A percentile compares a stretch with the other conserved stretches of the same genome.
Conservation (phyloP, 2,888 invertebrate species). For the Synergus itoensis region DNA sequence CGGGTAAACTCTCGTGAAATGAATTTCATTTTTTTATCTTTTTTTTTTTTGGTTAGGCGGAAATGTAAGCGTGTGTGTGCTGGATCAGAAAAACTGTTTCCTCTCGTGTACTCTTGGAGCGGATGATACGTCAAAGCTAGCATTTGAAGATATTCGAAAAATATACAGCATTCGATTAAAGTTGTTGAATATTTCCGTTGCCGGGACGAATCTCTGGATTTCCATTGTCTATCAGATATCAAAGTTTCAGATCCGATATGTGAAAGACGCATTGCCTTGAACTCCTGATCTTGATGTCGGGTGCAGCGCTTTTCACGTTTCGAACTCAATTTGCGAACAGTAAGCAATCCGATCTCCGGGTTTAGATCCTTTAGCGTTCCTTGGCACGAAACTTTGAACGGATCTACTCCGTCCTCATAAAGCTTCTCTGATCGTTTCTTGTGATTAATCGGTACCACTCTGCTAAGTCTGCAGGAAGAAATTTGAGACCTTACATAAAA, state of each 20-base stretch:
- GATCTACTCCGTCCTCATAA: slow-evolving; percentile 10
- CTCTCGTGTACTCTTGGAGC: slow-evolving; percentile 22
- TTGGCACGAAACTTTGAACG: slow-evolving; percentile 4
- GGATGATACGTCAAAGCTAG: slow-evolving; percentile 28
- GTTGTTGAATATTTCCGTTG: slow-evolving; percentile 41
- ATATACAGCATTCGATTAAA: slow-evolving; percentile 24
- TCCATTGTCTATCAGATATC: slow-evolving; percentile 21
- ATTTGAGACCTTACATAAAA: not conserved
- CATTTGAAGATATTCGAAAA: slow-evolving; percentile 25
- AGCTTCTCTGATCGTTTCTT: slow-evolving; percentile 15
- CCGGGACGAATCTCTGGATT: slow-evolving; percentile 29
- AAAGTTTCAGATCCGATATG: slow-evolving; percentile 36
- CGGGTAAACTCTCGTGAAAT: not conserved
- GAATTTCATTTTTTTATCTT: not conserved
- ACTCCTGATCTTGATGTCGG: slow-evolving; percentile 31
- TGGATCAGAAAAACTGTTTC: slow-evolving; percentile 33
- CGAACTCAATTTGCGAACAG: slow-evolving; percentile 11
- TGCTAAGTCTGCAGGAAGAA: not conserved
- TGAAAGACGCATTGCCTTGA: slow-evolving; percentile 35
- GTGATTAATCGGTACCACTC: not conserved
- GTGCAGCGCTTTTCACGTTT: slow-evolving; percentile 39
- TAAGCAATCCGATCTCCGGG: slow-evolving; percentile 23
- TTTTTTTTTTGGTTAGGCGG: not conserved
- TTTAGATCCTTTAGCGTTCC: slow-evolving; percentile 1
- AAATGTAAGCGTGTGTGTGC: not conserved